Conservation (phyloP, 2,797 vertebrate species). For the Typhlichthys subterraneus region DNA sequence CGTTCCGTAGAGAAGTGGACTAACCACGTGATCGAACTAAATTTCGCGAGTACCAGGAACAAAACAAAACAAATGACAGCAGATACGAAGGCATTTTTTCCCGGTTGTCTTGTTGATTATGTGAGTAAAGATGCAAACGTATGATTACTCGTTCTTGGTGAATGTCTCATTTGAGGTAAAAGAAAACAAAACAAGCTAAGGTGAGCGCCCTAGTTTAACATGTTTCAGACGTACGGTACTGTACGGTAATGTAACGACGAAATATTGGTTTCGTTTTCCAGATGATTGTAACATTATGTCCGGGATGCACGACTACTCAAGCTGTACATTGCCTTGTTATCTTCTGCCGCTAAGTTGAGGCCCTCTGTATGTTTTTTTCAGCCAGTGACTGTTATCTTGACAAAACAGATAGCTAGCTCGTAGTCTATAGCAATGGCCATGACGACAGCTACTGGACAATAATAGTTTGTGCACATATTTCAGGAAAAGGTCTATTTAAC, state of each 20-base stretch:
- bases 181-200: background rate
- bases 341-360: background rate
- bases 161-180: background rate
- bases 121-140: background rate
- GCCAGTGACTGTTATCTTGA: constrained; percentile 43
- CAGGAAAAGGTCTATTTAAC: background rate
- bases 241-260: background rate
- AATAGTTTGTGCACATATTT: background rate
- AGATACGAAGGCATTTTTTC: background rate
- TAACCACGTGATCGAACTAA: constrained; percentile 58
- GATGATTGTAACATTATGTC: background rate
- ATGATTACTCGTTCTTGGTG: background rate
- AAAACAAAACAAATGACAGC: constrained; percentile 77
- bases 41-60: constrained; percentile 65
- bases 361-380: constrained; percentile 24
- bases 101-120: constrained; percentile 14
- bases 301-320: background rate
- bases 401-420: constrained; percentile 36
- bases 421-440: constrained; percentile 30
- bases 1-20: constrained; percentile 65
- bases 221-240: background rate
- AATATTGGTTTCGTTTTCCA: constrained; percentile 40
- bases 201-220: constrained; percentile 14
- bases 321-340: background rate
- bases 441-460: constrained; percentile 2